phyloP scores from a whole-genome alignment of 2,113 vertebrate species.

The Lepidothrix coronata region DNA sequence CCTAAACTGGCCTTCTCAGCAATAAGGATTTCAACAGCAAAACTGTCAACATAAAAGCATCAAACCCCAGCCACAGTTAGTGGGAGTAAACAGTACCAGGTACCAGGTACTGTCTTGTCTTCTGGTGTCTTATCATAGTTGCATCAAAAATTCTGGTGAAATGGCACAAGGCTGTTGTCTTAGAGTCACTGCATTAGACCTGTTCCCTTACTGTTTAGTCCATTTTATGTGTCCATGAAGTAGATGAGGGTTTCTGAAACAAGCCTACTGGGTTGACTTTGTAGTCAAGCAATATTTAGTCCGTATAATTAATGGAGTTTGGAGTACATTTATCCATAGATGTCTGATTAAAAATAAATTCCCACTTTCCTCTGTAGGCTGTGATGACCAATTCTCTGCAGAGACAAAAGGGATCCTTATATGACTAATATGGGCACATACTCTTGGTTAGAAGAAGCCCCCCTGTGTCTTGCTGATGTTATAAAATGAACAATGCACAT shows the following conservation, averaged over 20 bases:
- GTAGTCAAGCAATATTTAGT: not conserved
- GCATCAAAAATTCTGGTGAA: not conserved
- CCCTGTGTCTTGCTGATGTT: not conserved
- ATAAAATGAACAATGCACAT: not conserved
- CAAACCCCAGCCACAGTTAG: not conserved
- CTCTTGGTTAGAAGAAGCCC: not conserved
- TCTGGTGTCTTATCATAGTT: not conserved
- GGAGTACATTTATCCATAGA: not conserved
- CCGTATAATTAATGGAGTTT: not conserved
- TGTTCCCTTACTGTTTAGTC: not conserved
- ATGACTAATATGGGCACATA: not conserved
- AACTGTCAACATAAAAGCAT: not conserved
- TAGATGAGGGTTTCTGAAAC: not conserved
- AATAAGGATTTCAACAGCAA: not conserved
- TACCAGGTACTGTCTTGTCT: not conserved
- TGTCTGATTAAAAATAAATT: not conserved
- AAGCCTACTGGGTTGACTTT: not conserved
- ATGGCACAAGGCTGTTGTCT: not conserved
- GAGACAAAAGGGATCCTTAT: not conserved
- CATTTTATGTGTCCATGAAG: not conserved
- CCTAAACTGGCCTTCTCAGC: not conserved
- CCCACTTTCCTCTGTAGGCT: not conserved
- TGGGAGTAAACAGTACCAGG: not conserved
- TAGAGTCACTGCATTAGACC: not conserved
- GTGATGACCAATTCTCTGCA: not conserved